Evolutionary conservation across 2,113 vertebrate genomes (phyloP).

Genomic region (Xerus inauris): DNA sequence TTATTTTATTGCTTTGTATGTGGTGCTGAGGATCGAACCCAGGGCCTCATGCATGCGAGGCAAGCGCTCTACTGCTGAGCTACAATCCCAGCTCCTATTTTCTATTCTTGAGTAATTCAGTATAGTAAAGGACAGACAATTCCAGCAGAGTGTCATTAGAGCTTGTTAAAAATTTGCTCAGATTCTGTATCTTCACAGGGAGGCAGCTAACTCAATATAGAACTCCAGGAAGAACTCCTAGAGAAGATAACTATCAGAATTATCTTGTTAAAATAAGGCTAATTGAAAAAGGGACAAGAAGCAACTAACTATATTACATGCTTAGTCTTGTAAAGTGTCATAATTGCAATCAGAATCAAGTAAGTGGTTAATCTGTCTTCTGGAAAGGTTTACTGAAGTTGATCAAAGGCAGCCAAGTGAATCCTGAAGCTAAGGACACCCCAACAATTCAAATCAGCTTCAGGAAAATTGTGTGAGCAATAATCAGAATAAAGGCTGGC

Average conservation of each 20-base stretch:
- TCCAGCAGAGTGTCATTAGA: not conserved
- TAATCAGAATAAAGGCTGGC: not conserved
- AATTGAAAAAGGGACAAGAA: not conserved
- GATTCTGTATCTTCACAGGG: not conserved
- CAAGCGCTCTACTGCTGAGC: no score
- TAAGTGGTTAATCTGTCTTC: not conserved
- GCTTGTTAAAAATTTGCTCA: not conserved
- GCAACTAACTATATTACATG: not conserved
- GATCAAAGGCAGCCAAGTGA: not conserved
- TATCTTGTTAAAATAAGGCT: not conserved
- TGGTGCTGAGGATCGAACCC: no score
- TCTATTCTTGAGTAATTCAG: not conserved
- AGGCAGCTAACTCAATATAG: not conserved
- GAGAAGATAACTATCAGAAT: not conserved
- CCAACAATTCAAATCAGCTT: not conserved
- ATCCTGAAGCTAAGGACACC: not conserved
- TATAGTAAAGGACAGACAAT: not conserved
- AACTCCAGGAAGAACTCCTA: not conserved
- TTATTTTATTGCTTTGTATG: no score
- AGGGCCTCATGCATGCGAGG: no score
- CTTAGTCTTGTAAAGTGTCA: not conserved
- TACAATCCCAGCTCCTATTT: no score
- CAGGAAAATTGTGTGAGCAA: not conserved
- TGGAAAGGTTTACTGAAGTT: slow-evolving; percentile 25
- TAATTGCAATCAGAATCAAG: not conserved